Percentiles rank a stretch among this genome's conserved stretches.
These are phyloP conservation scores for Campylorhamphus procurvoides DNA, from an alignment of 2,113 vertebrate genomes.

Conservation along the genomic window DNA sequence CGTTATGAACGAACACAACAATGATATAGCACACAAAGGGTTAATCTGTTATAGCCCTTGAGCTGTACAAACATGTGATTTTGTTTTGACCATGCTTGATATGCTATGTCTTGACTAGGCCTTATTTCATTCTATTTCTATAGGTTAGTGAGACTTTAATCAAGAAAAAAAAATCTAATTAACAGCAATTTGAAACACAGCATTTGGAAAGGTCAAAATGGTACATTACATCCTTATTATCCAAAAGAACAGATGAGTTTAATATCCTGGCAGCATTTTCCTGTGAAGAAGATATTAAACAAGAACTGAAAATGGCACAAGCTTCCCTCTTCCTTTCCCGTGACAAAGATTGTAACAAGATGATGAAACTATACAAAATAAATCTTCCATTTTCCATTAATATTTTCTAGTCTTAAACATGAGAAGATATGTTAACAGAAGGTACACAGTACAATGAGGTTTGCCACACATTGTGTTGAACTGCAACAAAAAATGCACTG, in stretches of 20 bases:
- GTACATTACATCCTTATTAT: slow-evolving; percentile 62
- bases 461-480: neutral
- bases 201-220: slow-evolving; percentile 66
- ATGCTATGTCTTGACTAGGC: slow-evolving; percentile 16
- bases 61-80: neutral
- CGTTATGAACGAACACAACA: neutral
- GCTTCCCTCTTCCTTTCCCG: neutral
- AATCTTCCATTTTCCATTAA: neutral
- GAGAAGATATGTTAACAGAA: neutral
- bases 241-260: slow-evolving; percentile 54
- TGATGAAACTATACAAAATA: slow-evolving; percentile 20
- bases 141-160: slow-evolving; percentile 48
- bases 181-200: slow-evolving; percentile 42
- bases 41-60: neutral
- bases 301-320: slow-evolving; percentile 39
- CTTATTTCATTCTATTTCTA: slow-evolving; percentile 49
- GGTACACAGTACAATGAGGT: neutral
- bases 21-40: neutral
- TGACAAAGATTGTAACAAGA: slow-evolving; percentile 24
- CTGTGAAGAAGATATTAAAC: slow-evolving; percentile 47
- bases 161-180: slow-evolving; percentile 4
- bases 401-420: neutral
- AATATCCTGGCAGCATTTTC: slow-evolving; percentile 42
- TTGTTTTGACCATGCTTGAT: slow-evolving; percentile 6
- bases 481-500: neutral